Conservation (phyloP, 2,113 vertebrate species). For the Ptilorrhoa leucosticta region DNA sequence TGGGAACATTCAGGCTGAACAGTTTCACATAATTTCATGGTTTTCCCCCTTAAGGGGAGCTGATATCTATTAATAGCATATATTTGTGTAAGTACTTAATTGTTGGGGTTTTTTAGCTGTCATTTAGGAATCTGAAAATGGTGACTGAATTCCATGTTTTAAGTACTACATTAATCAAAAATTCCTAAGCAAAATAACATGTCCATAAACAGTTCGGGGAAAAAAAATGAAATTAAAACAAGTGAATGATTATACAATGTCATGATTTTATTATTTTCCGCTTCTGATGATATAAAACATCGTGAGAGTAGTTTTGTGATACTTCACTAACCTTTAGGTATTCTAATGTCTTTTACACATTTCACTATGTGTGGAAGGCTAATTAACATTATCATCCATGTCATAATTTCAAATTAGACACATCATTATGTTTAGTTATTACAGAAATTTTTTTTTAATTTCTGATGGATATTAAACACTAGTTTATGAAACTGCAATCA, state of each 20-base stretch:
- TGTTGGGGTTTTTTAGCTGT: not conserved
- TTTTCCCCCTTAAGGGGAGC: not conserved
- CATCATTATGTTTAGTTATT: constrained; percentile 27
- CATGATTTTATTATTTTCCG: not conserved
- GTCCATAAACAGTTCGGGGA: not conserved
- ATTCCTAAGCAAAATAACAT: not conserved
- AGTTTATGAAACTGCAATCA: constrained; percentile 24
- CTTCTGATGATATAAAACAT: not conserved
- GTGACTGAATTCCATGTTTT: not conserved
- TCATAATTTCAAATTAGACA: constrained; percentile 38
- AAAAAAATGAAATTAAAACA: not conserved
- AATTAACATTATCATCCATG: constrained; percentile 11
- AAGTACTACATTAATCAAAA: not conserved
- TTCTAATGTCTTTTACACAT: not conserved
- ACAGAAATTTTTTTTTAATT: not conserved
- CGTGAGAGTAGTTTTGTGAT: not conserved
- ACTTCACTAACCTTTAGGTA: not conserved
- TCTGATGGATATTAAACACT: constrained; percentile 33
- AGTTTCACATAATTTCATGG: not conserved
- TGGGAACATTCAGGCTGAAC: not conserved
- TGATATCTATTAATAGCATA: not conserved
- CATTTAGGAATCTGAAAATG: not conserved
- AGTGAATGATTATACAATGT: not conserved
- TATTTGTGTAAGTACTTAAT: not conserved
- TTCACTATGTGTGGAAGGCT: not conserved